A percentile compares a stretch with the other conserved stretches of the same genome.
These are phyloP conservation scores for Trachelus tabidus DNA, from an alignment of 2,888 invertebrate species.

Conservation along the genomic window DNA sequence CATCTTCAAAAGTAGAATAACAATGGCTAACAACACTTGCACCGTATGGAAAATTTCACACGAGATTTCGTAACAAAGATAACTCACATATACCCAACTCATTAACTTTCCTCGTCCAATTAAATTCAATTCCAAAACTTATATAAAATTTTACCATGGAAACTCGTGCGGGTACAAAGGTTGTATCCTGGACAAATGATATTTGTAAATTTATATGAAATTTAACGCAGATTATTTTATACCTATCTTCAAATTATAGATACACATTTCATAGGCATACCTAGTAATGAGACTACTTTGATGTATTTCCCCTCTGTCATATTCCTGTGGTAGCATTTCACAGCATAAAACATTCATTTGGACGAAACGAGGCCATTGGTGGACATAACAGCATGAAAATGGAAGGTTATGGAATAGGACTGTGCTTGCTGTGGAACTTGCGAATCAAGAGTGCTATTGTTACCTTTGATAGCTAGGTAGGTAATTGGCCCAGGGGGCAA, in stretches of 20 bases:
- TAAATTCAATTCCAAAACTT: no score
- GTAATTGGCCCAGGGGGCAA: constrained; percentile 49
- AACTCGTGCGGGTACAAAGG: neutral
- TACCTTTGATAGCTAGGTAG: constrained; percentile 8
- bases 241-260: neutral
- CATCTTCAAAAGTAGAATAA: neutral
- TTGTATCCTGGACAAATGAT: neutral
- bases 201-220: neutral
- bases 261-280: neutral
- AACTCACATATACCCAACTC: neutral
- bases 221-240: neutral
- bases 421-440: neutral
- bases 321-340: neutral
- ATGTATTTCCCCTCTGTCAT: neutral
- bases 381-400: neutral
- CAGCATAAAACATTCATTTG: neutral
- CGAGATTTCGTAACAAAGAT: neutral
- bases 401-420: neutral
- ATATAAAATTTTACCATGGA: no score
- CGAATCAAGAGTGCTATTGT: constrained; percentile 28
- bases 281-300: neutral
- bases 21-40: neutral
- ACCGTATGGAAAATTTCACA: neutral
- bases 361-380: neutral
- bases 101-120: no score